These are phyloP conservation scores for Acronicta psi DNA, from an alignment of 2,888 invertebrate species.

Conservation along the genomic window DNA sequence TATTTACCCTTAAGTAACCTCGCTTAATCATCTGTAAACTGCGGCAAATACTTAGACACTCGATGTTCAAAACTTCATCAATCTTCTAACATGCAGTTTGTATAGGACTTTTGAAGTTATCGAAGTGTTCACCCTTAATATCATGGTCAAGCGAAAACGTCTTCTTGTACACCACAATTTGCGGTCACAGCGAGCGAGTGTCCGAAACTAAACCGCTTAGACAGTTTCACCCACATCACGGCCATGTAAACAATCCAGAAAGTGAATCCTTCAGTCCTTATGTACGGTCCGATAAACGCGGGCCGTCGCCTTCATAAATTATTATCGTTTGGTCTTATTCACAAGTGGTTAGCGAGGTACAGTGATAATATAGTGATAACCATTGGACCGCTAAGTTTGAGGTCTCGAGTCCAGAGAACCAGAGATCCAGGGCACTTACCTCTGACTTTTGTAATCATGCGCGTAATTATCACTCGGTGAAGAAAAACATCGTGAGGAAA, in stretches of 20 bases:
- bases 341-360: neutral
- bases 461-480: no score
- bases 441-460: no score
- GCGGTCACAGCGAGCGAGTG: slow-evolving; percentile 53
- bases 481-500: no score
- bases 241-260: slow-evolving; percentile 62
- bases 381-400: no score
- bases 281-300: slow-evolving; percentile 44
- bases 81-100: slow-evolving; percentile 43
- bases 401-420: no score
- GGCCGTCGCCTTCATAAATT: slow-evolving; percentile 56
- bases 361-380: no score
- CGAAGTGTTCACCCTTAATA: slow-evolving; percentile 23
- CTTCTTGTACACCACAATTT: slow-evolving; percentile 54
- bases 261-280: slow-evolving; percentile 58
- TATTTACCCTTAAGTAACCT: neutral
- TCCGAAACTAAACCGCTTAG: slow-evolving; percentile 61
- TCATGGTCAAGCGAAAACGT: slow-evolving; percentile 53
- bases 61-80: slow-evolving; percentile 35
- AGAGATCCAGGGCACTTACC: no score
- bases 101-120: slow-evolving; percentile 24
- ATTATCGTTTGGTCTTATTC: slow-evolving; percentile 39
- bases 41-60: slow-evolving; percentile 25
- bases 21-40: slow-evolving; percentile 13
- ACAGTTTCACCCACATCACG: slow-evolving; percentile 54